Conservation (phyloP, 2,888 invertebrate genomes). For the Automeris io region DNA sequence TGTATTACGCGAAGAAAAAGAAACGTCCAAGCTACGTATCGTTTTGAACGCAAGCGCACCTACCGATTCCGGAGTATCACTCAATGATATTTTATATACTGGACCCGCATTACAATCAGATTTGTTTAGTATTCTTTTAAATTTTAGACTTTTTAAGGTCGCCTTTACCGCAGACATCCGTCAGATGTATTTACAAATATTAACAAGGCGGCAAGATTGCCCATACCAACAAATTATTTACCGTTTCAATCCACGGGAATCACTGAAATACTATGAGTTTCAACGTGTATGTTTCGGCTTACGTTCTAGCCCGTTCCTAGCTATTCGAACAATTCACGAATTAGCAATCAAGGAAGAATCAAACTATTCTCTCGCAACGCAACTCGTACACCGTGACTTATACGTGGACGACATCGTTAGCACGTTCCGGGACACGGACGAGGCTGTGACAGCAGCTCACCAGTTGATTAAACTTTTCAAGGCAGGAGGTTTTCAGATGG, state of each 20-base stretch:
- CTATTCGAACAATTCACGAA: conserved; percentile 12
- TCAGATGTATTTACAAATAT: conserved; percentile 16
- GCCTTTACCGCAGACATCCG: conserved; percentile 16
- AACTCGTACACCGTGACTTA: no score
- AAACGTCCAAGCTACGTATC: conserved; percentile 10
- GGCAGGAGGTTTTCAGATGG: conserved; percentile 10
- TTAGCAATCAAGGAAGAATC: conserved; percentile 7
- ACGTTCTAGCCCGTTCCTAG: conserved; percentile 13
- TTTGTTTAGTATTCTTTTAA: conserved; percentile 16
- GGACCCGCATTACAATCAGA: conserved; percentile 16
- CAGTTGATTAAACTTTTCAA: no score
- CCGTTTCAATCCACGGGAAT: conserved; percentile 11
- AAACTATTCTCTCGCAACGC: background rate
- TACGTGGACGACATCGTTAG: no score
- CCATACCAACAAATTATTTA: conserved; percentile 14
- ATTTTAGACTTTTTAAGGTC: conserved; percentile 14
- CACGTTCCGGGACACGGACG: no score
- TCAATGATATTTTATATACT: conserved; percentile 15
- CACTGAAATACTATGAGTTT: conserved; percentile 10
- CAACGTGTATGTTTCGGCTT: conserved; percentile 16
- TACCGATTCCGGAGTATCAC: conserved; percentile 9
- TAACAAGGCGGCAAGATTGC: conserved; percentile 11
- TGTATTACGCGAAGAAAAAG: conserved; percentile 10
- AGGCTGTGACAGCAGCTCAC: no score
- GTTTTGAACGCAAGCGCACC: conserved; percentile 11